Evolutionary conservation across 2,888 invertebrate species (phyloP).

Genomic region (Branchellion lobata): DNA sequence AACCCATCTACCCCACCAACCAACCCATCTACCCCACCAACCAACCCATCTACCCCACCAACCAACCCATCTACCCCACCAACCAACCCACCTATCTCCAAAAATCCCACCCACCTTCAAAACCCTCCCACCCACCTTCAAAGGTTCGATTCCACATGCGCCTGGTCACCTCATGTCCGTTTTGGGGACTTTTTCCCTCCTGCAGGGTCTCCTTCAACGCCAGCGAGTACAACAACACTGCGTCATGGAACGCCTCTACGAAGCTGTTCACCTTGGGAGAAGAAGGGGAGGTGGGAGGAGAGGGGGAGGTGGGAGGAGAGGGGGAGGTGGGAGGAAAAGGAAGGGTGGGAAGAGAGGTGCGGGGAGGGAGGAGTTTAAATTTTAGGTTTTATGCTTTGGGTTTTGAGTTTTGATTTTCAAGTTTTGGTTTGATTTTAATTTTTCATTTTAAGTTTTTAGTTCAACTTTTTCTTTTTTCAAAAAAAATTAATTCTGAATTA

Average conservation of each 20-base stretch:
- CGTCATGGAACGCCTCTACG: conserved; percentile 93
- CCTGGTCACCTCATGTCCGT: conserved; percentile 79
- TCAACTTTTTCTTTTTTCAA: neutral
- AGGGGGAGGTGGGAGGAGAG: too few relatives aligned
- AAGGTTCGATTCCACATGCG: conserved; percentile 85
- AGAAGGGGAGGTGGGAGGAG: neutral
- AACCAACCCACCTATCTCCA: neutral
- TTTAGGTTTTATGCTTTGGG: neutral
- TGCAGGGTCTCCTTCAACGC: conserved; percentile 83
- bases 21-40: neutral
- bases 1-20: neutral
- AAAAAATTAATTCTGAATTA: too few relatives aligned
- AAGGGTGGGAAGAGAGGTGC: too few relatives aligned
- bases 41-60: neutral
- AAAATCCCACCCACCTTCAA: too few relatives aligned
- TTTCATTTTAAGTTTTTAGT: neutral
- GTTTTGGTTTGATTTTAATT: neutral
- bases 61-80: neutral
- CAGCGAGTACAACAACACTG: conserved; percentile 85
- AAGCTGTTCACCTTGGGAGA: conserved; percentile 82
- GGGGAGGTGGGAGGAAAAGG: too few relatives aligned
- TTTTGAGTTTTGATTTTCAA: neutral
- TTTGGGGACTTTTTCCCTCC: conserved; percentile 65
- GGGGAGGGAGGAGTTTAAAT: too few relatives aligned
- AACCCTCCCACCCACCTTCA: conserved; percentile 68